Evolutionary conservation across 2,797 vertebrate genomes (phyloP).

Genomic region (Acrossocheilus wenchowensis): DNA sequence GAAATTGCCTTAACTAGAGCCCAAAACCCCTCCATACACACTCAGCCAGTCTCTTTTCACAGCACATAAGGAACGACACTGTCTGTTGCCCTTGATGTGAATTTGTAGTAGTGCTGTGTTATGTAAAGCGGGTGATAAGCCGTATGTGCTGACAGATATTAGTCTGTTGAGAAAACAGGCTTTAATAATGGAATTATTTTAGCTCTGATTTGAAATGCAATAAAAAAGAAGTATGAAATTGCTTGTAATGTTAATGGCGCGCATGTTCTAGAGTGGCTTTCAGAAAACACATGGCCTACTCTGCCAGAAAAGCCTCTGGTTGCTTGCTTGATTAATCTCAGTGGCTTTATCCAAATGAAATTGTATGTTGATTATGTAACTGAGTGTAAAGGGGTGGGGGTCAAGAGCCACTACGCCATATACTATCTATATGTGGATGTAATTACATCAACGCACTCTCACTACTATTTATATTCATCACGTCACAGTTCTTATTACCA

Average conservation of each 20-base stretch:
- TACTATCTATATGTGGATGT: conserved; percentile 15
- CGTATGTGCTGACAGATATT: conserved; percentile 38
- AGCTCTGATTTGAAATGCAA: conserved; percentile 25
- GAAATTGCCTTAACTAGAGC: conserved; percentile 28
- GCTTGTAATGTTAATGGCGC: neutral
- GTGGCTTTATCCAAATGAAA: conserved; percentile 44
- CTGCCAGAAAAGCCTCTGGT: conserved; percentile 11
- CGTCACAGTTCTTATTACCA: neutral
- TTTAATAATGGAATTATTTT: conserved; percentile 12
- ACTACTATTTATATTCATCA: neutral
- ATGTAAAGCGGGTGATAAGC: conserved; percentile 41
- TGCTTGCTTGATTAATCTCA: conserved; percentile 33
- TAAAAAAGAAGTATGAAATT: conserved; percentile 35
- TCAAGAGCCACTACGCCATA: neutral
- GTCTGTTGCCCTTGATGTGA: conserved; percentile 27
- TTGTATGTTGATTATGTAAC: conserved; percentile 53
- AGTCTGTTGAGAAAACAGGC: conserved; percentile 26
- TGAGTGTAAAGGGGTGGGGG: neutral
- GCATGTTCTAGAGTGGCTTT: conserved; percentile 20
- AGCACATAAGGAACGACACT: conserved; percentile 10
- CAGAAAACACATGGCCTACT: conserved; percentile 11
- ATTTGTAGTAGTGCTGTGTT: conserved; percentile 38
- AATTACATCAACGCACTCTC: conserved; percentile 15
- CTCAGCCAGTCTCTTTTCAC: conserved; percentile 26
- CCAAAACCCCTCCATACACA: neutral